Evolutionary conservation across 2,888 invertebrate genomes (phyloP).

Genomic region (Cremastinae sp.): DNA sequence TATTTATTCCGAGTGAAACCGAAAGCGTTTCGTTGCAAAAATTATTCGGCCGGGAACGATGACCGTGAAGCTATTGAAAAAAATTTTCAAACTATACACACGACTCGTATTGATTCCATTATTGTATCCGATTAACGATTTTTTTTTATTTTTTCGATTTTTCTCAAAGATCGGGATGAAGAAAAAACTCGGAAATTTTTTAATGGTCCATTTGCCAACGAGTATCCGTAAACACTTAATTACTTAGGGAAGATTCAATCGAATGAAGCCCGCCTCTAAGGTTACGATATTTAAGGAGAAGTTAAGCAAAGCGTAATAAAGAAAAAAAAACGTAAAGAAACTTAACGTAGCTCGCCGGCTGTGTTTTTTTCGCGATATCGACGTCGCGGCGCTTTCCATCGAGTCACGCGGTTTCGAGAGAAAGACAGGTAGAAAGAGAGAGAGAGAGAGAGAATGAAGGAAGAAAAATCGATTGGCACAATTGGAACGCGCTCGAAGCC

Average conservation of each 20-base stretch:
- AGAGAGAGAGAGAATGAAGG: background rate
- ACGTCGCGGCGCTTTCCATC: constrained; percentile 60
- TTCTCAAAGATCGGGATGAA: constrained; percentile 39
- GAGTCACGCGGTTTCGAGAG: constrained; percentile 48
- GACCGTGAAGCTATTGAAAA: constrained; percentile 24
- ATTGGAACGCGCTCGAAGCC: constrained; percentile 6
- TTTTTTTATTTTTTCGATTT: constrained; percentile 25
- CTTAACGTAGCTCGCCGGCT: constrained; percentile 62
- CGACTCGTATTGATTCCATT: constrained; percentile 22
- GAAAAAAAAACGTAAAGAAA: constrained; percentile 25
- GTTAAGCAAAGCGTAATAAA: background rate
- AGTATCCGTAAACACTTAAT: constrained; percentile 18
- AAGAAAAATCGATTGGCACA: background rate
- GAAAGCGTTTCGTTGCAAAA: background rate
- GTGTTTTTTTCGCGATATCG: constrained; percentile 71
- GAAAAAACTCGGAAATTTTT: constrained; percentile 10
- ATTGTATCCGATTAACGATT: constrained; percentile 40
- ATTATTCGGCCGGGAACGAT: constrained; percentile 25
- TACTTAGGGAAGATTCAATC: constrained; percentile 60
- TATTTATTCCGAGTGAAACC: constrained; percentile 43
- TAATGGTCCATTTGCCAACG: constrained; percentile 50
- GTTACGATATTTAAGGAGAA: constrained; percentile 73
- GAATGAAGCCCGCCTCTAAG: constrained; percentile 72
- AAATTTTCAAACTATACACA: no score
- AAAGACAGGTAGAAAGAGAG: background rate